Evolutionary conservation across 2,888 invertebrate species (phyloP).

Genomic region (Mythimna pallens): DNA sequence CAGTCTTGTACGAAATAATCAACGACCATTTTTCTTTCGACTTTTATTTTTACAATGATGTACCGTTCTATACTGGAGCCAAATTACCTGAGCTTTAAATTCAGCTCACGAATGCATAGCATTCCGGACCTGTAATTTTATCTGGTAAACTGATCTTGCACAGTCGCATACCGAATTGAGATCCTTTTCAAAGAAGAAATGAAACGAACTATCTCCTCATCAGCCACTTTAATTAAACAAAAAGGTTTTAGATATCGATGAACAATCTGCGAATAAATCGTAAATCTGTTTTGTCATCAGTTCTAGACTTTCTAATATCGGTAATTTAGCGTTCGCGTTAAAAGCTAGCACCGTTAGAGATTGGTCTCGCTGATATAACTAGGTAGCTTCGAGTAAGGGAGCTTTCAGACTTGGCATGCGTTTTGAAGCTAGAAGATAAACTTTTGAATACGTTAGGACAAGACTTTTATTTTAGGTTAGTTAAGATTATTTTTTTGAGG

Average conservation of each 20-base stretch:
- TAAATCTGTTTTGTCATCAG: constrained; percentile 55
- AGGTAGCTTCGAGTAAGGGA: constrained; percentile 30
- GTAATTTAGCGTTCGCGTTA: constrained; percentile 53
- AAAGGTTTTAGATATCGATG: constrained; percentile 27
- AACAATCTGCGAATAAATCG: constrained; percentile 43
- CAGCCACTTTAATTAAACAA: constrained; percentile 41
- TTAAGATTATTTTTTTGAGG: neutral
- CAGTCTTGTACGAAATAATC: constrained; percentile 12
- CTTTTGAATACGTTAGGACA: neutral
- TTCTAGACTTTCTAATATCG: constrained; percentile 60
- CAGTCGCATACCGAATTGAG: constrained; percentile 50
- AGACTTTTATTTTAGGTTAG: neutral
- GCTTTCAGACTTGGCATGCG: constrained; percentile 30
- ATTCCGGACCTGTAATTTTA: constrained; percentile 31
- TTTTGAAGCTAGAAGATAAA: neutral
- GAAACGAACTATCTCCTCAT: constrained; percentile 15
- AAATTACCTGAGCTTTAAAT: constrained; percentile 29
- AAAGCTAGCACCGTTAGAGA: constrained; percentile 63
- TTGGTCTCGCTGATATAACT: constrained; percentile 49
- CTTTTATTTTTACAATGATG: constrained; percentile 13
- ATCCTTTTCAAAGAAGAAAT: constrained; percentile 32
- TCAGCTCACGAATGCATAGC: constrained; percentile 28
- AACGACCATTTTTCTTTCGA: neutral
- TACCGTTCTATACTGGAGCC: neutral
- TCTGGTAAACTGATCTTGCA: constrained; percentile 43